phyloP scores from a whole-genome alignment of 1,140 invertebrate species.

The Leptestheria dahalacensis region DNA sequence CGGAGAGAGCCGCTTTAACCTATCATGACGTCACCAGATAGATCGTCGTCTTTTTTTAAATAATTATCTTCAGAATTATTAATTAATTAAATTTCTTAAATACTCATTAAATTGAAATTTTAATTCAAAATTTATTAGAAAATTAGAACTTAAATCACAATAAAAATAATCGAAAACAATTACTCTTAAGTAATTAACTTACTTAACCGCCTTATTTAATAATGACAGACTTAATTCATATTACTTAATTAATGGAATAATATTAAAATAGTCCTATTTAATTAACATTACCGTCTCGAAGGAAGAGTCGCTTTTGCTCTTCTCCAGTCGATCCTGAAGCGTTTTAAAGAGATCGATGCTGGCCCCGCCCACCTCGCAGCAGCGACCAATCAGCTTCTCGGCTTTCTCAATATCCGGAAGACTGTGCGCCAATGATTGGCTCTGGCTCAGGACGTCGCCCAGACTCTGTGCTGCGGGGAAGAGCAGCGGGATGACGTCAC shows the following conservation, averaged over 20 bases:
- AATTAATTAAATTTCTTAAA: too few species aligned
- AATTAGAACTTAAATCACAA: too few species aligned
- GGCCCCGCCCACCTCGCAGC: background rate
- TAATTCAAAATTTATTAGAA: too few species aligned
- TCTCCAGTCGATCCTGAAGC: background rate
- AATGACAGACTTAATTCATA: too few species aligned
- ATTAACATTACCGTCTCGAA: background rate
- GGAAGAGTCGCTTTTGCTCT: background rate
- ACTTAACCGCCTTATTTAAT: too few species aligned
- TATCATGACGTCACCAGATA: background rate
- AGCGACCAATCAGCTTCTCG: background rate
- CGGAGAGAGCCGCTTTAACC: background rate
- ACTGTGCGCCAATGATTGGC: conserved; percentile 1
- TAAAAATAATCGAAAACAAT: too few species aligned
- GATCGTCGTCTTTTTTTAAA: background rate
- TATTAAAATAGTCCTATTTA: too few species aligned
- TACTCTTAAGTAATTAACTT: too few species aligned
- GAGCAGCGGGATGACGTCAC: background rate
- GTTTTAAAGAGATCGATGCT: background rate
- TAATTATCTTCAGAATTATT: too few species aligned
- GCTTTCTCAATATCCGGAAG: conserved; percentile 9
- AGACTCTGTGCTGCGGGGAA: background rate
- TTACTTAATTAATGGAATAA: too few species aligned
- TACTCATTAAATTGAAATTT: too few species aligned
- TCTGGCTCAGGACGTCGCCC: background rate